Conservation (phyloP, 1,140 invertebrate genomes). For the Triops cancriformis region DNA sequence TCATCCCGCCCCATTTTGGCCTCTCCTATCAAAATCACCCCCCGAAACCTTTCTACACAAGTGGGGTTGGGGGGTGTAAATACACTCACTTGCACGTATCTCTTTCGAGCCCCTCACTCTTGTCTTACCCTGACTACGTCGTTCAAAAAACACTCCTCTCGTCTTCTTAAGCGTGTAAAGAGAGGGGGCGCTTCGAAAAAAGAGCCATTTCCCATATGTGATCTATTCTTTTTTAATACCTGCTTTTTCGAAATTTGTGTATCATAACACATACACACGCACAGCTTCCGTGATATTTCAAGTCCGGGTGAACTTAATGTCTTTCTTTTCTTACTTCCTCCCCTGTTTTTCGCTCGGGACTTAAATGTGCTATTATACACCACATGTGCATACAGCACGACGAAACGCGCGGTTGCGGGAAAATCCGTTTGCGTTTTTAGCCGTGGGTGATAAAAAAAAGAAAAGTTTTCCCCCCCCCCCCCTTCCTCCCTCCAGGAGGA, state of each 20-base stretch:
- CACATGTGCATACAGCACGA: not conserved
- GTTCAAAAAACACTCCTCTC: no score
- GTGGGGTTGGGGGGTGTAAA: no score
- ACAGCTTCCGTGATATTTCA: not conserved
- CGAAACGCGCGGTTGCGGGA: not conserved
- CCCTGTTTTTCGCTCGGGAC: not conserved
- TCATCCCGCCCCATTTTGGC: no score
- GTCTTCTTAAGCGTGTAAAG: no score
- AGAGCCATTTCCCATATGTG: not conserved
- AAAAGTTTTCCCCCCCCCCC: not conserved
- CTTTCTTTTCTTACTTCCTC: conserved; percentile 6
- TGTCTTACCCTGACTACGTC: not conserved
- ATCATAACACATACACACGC: not conserved
- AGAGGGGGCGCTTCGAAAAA: not conserved
- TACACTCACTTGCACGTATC: not conserved
- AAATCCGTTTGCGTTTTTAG: not conserved
- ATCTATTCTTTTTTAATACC: conserved; percentile 3
- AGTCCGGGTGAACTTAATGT: conserved; percentile 6
- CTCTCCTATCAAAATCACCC: no score
- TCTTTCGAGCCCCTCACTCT: not conserved
- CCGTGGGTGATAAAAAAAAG: not conserved
- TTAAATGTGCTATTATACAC: not conserved
- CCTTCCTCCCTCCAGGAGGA: no score
- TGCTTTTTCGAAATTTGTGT: not conserved
- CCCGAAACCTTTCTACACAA: no score